These are phyloP conservation scores for Scaptomyza reducta DNA, from an alignment of 2,888 invertebrate species.

Conservation along the genomic window DNA sequence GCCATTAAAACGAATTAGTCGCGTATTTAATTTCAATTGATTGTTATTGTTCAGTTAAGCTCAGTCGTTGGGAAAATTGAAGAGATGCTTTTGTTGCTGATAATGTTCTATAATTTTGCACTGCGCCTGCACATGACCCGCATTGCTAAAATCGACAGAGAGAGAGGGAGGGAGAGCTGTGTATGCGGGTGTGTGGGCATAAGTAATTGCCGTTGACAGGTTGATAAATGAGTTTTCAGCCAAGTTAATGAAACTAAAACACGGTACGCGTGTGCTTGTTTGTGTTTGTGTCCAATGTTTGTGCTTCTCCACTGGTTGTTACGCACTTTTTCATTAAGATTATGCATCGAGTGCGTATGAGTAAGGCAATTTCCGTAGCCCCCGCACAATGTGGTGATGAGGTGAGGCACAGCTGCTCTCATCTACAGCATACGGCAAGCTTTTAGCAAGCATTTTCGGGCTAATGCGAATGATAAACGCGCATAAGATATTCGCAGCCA, in stretches of 20 bases:
- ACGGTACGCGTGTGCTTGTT: no score
- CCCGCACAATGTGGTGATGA: neutral
- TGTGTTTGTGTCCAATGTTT: constrained; percentile 22
- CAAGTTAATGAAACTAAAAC: constrained; percentile 76
- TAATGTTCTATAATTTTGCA: constrained; percentile 60
- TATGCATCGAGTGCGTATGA: constrained; percentile 74
- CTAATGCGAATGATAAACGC: constrained; percentile 74
- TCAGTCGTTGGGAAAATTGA: constrained; percentile 23
- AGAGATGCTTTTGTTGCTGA: constrained; percentile 19
- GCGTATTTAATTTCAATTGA: constrained; percentile 53
- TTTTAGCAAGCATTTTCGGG: constrained; percentile 65
- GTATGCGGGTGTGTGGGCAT: constrained; percentile 34
- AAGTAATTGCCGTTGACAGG: constrained; percentile 78
- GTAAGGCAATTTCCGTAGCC: constrained; percentile 63
- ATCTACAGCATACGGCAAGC: constrained; percentile 39
- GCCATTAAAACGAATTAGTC: constrained; percentile 57
- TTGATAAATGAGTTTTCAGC: constrained; percentile 76
- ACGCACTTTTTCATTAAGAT: constrained; percentile 72
- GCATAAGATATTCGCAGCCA: constrained; percentile 73
- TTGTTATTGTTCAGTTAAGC: constrained; percentile 34
- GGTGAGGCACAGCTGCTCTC: neutral
- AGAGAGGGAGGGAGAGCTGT: neutral
- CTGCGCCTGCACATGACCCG: constrained; percentile 35
- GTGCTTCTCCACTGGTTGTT: constrained; percentile 21
- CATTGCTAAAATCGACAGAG: constrained; percentile 15